Conservation (phyloP, 2,113 vertebrate genomes). For the Thymallus thymallus region DNA sequence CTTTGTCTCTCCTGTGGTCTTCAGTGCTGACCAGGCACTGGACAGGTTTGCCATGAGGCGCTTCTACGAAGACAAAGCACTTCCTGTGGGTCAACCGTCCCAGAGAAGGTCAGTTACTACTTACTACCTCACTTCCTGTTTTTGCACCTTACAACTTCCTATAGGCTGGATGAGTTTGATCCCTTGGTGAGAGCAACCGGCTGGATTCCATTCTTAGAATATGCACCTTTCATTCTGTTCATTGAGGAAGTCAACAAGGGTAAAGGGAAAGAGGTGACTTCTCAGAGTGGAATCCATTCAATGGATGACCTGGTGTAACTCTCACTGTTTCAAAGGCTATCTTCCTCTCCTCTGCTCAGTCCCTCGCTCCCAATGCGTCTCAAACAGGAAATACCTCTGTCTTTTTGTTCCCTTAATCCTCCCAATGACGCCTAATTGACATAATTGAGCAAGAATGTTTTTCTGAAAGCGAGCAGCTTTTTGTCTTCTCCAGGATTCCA, state of each 20-base stretch:
- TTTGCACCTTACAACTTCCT: not conserved
- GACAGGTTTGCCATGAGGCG: constrained; percentile 97
- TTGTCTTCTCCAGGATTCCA: constrained; percentile 8
- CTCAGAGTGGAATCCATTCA: not conserved
- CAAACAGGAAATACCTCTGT: constrained; percentile 32
- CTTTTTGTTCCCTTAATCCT: constrained; percentile 32
- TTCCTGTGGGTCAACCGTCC: constrained; percentile 89
- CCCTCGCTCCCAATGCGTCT: not conserved
- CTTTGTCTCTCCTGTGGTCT: not conserved
- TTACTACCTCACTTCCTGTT: constrained; percentile 38
- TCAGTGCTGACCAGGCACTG: constrained; percentile 90
- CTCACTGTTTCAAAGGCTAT: not conserved
- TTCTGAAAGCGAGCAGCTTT: constrained; percentile 10
- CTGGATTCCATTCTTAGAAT: not conserved
- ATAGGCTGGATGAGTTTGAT: constrained; percentile 13
- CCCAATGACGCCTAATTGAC: constrained; percentile 48
- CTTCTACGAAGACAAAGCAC: constrained; percentile 95
- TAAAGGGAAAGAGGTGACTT: not conserved
- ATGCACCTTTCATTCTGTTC: not conserved
- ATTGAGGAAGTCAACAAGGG: not conserved
- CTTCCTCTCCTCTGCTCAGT: not conserved
- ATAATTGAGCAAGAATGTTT: constrained; percentile 48
- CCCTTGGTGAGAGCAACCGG: not conserved
- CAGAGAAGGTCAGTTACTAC: constrained; percentile 84
- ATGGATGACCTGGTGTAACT: not conserved